Evolutionary conservation across 2,113 vertebrate species (phyloP), one percentile per base, ranked within the genome.

Genomic region (Pogona vitticeps): DNA sequence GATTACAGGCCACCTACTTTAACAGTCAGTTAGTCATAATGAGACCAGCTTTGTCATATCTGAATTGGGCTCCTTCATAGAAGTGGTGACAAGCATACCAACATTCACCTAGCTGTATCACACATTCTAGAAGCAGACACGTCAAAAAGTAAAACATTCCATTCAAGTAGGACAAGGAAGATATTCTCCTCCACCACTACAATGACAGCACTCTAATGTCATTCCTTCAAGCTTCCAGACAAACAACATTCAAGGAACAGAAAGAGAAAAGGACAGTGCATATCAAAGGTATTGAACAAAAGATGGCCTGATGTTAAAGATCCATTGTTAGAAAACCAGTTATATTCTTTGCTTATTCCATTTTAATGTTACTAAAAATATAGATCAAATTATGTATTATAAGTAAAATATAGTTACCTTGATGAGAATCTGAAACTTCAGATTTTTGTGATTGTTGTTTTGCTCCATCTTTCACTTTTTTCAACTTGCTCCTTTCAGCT

Each of bases 401-500:
- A 68, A 61, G 3, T 46, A 67, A 56, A 81, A 85, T 42, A 89
- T 21, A 58, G 67, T 95, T 96, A 97, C 96, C 96, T 96, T 95
- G 95, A 80, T 80, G 75, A 2, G 93, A 89, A 84, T 95, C 96
- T 76, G 93, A 84, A 3, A 81, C 85, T 23, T 94, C 94, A 68
- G 94, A 92, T 87, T 94, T 97, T 40, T 92, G 79, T 0, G 86
- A 85, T 23, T 91, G 95, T 68, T 88, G 95, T 85, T 97, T 97
- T 0, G 91, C 84, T 87, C 96, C 96, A 72, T 98, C 97, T 93
- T 97, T 97, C 72, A 93, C 83, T 94, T 95, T 96, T 92, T 95
- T 97, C 81, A 96, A 94, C 78, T 95, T 95, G 88, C 96, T 97
- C 91, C 98, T 96, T 79, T 97, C 96, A 13, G 96, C 96, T 1